phyloP scores from a whole-genome alignment of 2,113 vertebrate species.

The Electrona antarctica region DNA sequence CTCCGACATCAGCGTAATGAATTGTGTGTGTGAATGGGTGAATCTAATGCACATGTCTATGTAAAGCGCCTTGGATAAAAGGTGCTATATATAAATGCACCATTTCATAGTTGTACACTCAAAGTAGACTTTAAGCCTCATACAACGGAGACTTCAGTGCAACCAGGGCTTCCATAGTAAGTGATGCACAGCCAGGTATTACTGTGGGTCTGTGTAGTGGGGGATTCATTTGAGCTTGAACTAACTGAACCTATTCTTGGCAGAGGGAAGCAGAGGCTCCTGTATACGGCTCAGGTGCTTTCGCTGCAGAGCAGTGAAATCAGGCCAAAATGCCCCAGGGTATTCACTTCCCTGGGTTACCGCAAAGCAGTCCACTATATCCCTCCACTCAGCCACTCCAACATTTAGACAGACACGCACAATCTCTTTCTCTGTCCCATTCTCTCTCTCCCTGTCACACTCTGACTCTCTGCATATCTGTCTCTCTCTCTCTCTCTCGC shows the following conservation, averaged over 20 bases:
- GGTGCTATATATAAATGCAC: too few relatives aligned
- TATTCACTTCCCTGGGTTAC: slow-evolving; percentile 11
- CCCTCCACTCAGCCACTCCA: slow-evolving; percentile 25
- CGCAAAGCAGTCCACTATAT: slow-evolving; percentile 1
- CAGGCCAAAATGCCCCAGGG: slow-evolving; percentile 48
- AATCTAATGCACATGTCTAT: too few relatives aligned
- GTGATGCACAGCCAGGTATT: neutral
- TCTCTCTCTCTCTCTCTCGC: neutral
- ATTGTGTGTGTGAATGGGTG: too few relatives aligned
- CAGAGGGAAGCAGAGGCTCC: slow-evolving; percentile 24
- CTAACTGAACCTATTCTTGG: slow-evolving; percentile 13
- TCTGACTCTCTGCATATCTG: neutral
- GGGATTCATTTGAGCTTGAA: slow-evolving; percentile 30
- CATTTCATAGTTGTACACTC: too few relatives aligned
- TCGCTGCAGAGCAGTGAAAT: slow-evolving; percentile 46
- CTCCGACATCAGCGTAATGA: too few relatives aligned
- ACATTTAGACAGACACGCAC: slow-evolving; percentile 9
- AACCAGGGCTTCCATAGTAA: neutral
- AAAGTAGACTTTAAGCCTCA: neutral
- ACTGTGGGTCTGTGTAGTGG: neutral
- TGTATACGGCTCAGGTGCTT: slow-evolving; percentile 54
- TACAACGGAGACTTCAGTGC: neutral
- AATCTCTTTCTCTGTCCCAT: neutral
- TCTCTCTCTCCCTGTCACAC: neutral
- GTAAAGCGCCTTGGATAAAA: too few relatives aligned